Evolutionary conservation across 2,113 vertebrate genomes (phyloP).

Genomic region (Syngnathus scovelli): DNA sequence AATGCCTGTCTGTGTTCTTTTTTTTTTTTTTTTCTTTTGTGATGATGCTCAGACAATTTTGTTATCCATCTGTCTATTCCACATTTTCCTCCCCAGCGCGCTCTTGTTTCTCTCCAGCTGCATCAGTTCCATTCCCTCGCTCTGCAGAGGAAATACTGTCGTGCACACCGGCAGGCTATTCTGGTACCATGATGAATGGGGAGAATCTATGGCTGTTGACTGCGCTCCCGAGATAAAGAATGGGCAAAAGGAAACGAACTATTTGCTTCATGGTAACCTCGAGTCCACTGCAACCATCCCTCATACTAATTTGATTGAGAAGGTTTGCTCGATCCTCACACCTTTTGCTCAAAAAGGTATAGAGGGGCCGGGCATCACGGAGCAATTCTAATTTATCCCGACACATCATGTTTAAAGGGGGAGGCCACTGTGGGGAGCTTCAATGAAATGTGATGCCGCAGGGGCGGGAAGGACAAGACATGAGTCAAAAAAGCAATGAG

Average conservation of each 20-base stretch:
- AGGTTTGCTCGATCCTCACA: constrained; percentile 46
- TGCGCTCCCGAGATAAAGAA: constrained; percentile 66
- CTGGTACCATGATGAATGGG: constrained; percentile 59
- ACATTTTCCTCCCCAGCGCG: constrained; percentile 15
- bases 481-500: constrained; percentile 10
- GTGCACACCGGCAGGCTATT: constrained; percentile 41
- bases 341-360: constrained; percentile 33
- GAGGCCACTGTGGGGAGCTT: constrained; percentile 55
- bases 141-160: constrained; percentile 48
- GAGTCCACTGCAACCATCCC: constrained; percentile 47
- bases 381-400: constrained; percentile 54
- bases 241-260: constrained; percentile 63
- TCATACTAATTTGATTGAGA: constrained; percentile 68
- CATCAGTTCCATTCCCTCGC: constrained; percentile 36
- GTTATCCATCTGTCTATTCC: constrained; percentile 13
- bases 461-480: constrained; percentile 17
- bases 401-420: constrained; percentile 44
- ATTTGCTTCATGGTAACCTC: constrained; percentile 37
- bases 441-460: constrained; percentile 39
- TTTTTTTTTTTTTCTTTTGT: not conserved
- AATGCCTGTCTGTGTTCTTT: constrained; percentile 15
- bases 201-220: constrained; percentile 40
- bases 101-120: constrained; percentile 20
- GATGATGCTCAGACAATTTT: constrained; percentile 14
- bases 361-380: constrained; percentile 27